Percentiles rank a stretch among this genome's conserved stretches.
phyloP scores from a whole-genome alignment of 2,888 invertebrate species.

The Epirrhoe tristata region DNA sequence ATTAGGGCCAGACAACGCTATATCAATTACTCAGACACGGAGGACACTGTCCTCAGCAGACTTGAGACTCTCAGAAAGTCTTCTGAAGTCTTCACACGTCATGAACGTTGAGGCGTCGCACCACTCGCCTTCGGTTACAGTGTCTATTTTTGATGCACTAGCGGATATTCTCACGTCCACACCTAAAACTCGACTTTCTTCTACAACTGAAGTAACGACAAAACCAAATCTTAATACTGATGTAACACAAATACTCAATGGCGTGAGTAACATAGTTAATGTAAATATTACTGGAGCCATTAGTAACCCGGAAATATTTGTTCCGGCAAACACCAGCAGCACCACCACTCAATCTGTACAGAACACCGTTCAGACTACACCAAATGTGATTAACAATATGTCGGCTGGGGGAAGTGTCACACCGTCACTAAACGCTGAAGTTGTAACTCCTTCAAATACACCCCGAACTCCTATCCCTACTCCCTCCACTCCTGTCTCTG shows the following conservation, averaged over 20 bases:
- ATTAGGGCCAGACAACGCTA: slow-evolving; percentile 82
- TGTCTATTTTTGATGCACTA: slow-evolving; percentile 86
- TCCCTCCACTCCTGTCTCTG: slow-evolving; percentile 73
- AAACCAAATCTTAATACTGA: slow-evolving; percentile 69
- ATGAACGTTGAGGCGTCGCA: slow-evolving; percentile 85
- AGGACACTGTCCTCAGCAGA: slow-evolving; percentile 80
- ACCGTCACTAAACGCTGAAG: slow-evolving; percentile 70
- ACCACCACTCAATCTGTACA: slow-evolving; percentile 82
- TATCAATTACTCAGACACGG: slow-evolving; percentile 81
- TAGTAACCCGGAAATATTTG: slow-evolving; percentile 65
- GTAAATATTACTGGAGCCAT: slow-evolving; percentile 78
- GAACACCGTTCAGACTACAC: slow-evolving; percentile 74
- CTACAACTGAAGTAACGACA: slow-evolving; percentile 75
- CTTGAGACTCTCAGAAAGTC: slow-evolving; percentile 80
- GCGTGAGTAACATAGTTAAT: slow-evolving; percentile 83
- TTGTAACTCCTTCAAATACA: slow-evolving; percentile 66
- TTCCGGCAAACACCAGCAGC: slow-evolving; percentile 64
- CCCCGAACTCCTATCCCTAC: slow-evolving; percentile 59
- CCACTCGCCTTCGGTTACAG: slow-evolving; percentile 84
- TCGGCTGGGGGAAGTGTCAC: slow-evolving; percentile 74
- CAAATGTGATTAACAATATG: slow-evolving; percentile 80
- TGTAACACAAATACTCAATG: slow-evolving; percentile 74
- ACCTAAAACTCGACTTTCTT: slow-evolving; percentile 75
- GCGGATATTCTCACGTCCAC: slow-evolving; percentile 85
- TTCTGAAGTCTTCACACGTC: slow-evolving; percentile 75